Evolutionary conservation across 2,888 invertebrate genomes (phyloP), one percentile per base, ranked within the genome.

Genomic region (Geotrupes spiniger): DNA sequence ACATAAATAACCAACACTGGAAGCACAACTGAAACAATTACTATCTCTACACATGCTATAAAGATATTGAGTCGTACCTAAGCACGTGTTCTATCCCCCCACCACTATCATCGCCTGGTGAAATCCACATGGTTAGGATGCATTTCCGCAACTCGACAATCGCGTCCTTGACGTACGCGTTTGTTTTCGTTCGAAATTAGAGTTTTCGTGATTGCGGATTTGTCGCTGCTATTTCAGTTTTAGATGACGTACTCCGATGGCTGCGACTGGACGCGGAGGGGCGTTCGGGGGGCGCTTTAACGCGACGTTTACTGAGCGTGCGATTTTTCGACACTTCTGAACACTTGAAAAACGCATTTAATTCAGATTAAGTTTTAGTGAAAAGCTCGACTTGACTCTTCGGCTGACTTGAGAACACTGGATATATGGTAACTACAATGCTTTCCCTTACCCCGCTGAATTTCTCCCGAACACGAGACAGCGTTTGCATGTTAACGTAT

Each of bases 371-470:
- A 15, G 38, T 28, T 43, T 42, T 40, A 38, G 42, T 55, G 49
- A 38, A 53, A 56, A 54, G 53, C 49, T 59, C 68, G 65, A 70
- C 68, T 69, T 65, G 64, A 68, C 72, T 69, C 68, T 61, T 68
- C 71, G 73, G 68, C 70, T 63, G 72, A 70, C 73, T 73, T 73
- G 72, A 72, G 72, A 72, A 73, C 70, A 73, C 73, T 73, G 73
- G 72, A 73, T 73, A 73, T 72, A 71, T 72, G 72, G 71, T 72
- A 73, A 73, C 71, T 71, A 73, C 71, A 70, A 71, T 69, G 67
- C 64, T 60, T 60, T 63, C 68, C 69, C 68, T 69, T 69, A 63
- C 66, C 67, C 69, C 69, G 60, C 56, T 66, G 70, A 71, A 72
- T 71, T 72, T 71, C 72, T 69, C 71, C 70, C 68, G 69, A 70